These are phyloP conservation scores for Melanotaenia parkinsoni DNA, from an alignment of 2,797 vertebrate genomes.

Conservation along the genomic window DNA sequence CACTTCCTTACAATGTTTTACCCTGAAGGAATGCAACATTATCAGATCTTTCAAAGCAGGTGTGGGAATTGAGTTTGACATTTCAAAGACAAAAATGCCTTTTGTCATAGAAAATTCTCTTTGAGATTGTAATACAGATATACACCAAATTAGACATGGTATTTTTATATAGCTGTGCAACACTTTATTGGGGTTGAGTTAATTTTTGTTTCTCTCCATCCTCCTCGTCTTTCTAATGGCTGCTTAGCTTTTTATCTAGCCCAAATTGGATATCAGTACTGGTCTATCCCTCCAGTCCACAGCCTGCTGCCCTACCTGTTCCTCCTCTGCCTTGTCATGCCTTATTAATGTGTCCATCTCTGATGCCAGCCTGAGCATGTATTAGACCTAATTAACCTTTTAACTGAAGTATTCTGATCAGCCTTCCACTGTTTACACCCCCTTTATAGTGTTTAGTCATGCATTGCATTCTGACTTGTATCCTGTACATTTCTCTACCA, in stretches of 20 bases:
- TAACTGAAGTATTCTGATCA: slow-evolving; percentile 59
- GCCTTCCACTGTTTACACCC: slow-evolving; percentile 70
- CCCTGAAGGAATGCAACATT: slow-evolving; percentile 63
- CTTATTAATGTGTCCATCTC: slow-evolving; percentile 76
- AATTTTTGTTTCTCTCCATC: slow-evolving; percentile 13
- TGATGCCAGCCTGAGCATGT: slow-evolving; percentile 47
- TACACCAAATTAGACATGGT: slow-evolving; percentile 56
- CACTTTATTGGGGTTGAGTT: slow-evolving; percentile 23
- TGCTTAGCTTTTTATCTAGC: slow-evolving; percentile 71
- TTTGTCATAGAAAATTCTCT: slow-evolving; percentile 54
- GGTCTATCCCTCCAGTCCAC: slow-evolving; percentile 42
- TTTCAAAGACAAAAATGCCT: slow-evolving; percentile 66
- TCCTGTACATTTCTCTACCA: slow-evolving; percentile 3
- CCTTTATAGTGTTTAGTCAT: slow-evolving; percentile 14
- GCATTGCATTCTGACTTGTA: slow-evolving; percentile 7
- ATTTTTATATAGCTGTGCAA: slow-evolving; percentile 46
- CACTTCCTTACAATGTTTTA: slow-evolving; percentile 57
- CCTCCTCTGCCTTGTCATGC: slow-evolving; percentile 68
- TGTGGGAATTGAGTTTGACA: slow-evolving; percentile 58
- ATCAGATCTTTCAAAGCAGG: slow-evolving; percentile 67
- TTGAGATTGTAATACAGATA: slow-evolving; percentile 59
- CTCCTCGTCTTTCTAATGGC: slow-evolving; percentile 51
- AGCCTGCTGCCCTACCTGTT: slow-evolving; percentile 59
- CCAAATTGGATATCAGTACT: slow-evolving; percentile 53
- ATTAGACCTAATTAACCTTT: slow-evolving; percentile 84